These are phyloP conservation scores for Microtus pennsylvanicus DNA, from an alignment of 2,113 vertebrate species.

Conservation along the genomic window DNA sequence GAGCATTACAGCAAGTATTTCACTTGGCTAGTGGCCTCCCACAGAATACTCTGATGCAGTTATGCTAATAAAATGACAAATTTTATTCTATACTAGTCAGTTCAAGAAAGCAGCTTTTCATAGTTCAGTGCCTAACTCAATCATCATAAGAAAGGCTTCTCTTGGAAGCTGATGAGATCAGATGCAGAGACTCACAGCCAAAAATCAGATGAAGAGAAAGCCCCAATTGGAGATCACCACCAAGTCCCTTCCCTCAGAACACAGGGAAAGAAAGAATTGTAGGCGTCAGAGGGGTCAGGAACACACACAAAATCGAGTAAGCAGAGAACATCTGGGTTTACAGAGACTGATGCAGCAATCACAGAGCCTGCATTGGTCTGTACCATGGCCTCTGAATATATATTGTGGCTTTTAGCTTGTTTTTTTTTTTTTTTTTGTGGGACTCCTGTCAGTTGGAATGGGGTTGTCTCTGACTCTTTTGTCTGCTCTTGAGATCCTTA, in stretches of 20 bases:
- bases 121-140: background rate
- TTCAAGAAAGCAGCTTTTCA: background rate
- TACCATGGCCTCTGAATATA: background rate
- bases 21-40: conserved; percentile 63
- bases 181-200: background rate
- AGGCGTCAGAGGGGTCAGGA: background rate
- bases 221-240: background rate
- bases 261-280: background rate
- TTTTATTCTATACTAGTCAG: conserved; percentile 36
- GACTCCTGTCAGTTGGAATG: background rate
- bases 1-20: conserved; percentile 54
- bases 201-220: background rate
- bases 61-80: conserved; percentile 65
- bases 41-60: conserved; percentile 35
- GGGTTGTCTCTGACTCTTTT: background rate
- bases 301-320: background rate
- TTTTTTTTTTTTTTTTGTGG: background rate
- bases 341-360: background rate
- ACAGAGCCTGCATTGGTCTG: background rate
- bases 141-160: background rate
- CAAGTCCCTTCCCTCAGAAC: background rate
- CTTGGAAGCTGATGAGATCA: background rate
- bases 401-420: background rate
- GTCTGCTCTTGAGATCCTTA: background rate
- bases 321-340: background rate